A percentile compares a stretch with the other conserved stretches of the same genome.
These are phyloP conservation scores for Heliocidaris tuberculata DNA, from an alignment of 35 echinoderm and acorn worm species.

Conservation along the genomic window DNA sequence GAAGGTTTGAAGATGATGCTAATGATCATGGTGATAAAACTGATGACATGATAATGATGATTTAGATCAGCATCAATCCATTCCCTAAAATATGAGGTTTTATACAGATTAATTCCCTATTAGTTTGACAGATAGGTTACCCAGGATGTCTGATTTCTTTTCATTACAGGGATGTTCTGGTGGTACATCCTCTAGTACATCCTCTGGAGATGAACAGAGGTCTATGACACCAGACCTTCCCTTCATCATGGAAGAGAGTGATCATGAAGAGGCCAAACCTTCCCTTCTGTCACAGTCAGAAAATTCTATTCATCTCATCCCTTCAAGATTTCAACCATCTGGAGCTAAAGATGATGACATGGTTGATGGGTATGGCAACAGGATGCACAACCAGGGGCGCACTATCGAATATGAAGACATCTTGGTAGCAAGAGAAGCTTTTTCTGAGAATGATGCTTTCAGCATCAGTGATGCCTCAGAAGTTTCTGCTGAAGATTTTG, in stretches of 20 bases:
- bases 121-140: background rate
- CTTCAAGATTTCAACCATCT: slow-evolving; percentile 61
- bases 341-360: slow-evolving; percentile 84
- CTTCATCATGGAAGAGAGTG: slow-evolving; percentile 46
- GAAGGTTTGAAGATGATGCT: background rate
- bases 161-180: slow-evolving; percentile 3
- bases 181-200: background rate
- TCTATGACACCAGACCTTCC: slow-evolving; percentile 29
- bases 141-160: background rate
- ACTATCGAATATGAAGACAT: slow-evolving; percentile 79
- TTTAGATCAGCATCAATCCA: background rate
- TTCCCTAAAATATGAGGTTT: background rate
- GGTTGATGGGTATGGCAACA: slow-evolving; percentile 70
- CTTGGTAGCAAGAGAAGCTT: slow-evolving; percentile 79
- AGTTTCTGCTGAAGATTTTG: slow-evolving; percentile 78
- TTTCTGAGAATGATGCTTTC: slow-evolving; percentile 98
- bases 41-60: too few species aligned
- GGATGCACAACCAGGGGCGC: slow-evolving; percentile 47
- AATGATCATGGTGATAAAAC: background rate
- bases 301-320: slow-evolving; percentile 32
- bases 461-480: slow-evolving; percentile 92
- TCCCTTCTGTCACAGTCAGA: background rate
- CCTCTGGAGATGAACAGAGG: slow-evolving; percentile 38
- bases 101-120: background rate
- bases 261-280: background rate